These are phyloP conservation scores for Molossus alvarezi DNA, from an alignment of 2,797 vertebrate genomes.

Conservation along the genomic window DNA sequence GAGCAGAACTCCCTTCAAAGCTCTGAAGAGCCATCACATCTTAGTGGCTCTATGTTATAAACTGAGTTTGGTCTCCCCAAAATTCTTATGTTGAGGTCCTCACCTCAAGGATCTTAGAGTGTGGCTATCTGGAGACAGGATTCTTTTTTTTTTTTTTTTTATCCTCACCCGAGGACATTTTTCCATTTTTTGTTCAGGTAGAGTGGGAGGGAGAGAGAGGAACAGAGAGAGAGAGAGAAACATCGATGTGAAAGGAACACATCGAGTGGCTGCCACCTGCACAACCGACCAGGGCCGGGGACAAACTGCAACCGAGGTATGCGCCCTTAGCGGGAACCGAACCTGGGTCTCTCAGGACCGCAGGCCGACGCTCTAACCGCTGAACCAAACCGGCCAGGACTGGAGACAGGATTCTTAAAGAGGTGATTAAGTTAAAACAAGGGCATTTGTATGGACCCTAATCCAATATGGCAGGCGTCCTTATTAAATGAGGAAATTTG, in stretches of 20 bases:
- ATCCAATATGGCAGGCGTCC: not conserved
- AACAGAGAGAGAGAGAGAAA: too few relatives aligned
- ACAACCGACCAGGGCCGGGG: too few relatives aligned
- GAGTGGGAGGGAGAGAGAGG: too few relatives aligned
- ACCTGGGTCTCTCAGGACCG: too few relatives aligned
- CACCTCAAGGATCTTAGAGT: not conserved
- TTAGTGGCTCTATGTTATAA: not conserved
- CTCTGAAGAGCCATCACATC: not conserved
- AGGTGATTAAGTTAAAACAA: conserved; percentile 5
- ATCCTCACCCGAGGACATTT: too few relatives aligned
- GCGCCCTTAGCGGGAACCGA: too few relatives aligned
- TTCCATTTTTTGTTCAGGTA: too few relatives aligned
- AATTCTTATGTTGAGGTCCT: conserved; percentile 10
- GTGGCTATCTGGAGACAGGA: not conserved
- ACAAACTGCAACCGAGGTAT: too few relatives aligned
- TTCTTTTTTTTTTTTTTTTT: not conserved
- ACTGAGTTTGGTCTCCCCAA: not conserved
- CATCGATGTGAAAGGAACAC: too few relatives aligned
- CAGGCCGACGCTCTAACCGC: too few relatives aligned
- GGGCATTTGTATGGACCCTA: not conserved
- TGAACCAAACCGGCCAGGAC: too few relatives aligned
- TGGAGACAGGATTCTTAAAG: conserved; percentile 5
- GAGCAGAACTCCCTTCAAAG: conserved; percentile 23
- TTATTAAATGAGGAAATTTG: not conserved
- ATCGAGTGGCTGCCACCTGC: too few relatives aligned